These are phyloP conservation scores for Lagenorhynchus albirostris DNA, from an alignment of 2,113 vertebrate species.

Conservation along the genomic window DNA sequence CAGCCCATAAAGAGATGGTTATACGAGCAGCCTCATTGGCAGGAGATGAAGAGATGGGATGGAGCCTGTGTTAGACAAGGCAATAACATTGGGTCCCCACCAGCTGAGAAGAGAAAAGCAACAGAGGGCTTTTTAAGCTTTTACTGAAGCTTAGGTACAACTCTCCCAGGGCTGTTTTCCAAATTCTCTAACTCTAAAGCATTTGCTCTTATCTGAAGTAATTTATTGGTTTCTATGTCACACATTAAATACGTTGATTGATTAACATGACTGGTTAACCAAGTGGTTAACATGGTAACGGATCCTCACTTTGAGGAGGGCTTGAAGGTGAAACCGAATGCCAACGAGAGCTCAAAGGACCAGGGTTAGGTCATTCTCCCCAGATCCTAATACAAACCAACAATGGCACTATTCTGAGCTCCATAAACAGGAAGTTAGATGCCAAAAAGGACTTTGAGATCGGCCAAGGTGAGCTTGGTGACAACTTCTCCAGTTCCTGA, in stretches of 20 bases:
- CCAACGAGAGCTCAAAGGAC: not conserved
- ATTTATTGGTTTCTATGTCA: not conserved
- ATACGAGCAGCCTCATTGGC: not conserved
- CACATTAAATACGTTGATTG: not conserved
- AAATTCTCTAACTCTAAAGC: not conserved
- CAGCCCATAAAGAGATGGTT: not conserved
- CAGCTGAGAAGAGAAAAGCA: not conserved
- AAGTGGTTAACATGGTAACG: not conserved
- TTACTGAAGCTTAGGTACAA: not conserved
- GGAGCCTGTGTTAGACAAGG: not conserved
- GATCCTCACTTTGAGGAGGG: not conserved
- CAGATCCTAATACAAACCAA: not conserved
- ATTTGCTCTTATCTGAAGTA: not conserved
- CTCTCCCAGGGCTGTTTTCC: not conserved
- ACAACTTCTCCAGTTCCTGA: constrained; percentile 87
- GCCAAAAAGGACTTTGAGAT: constrained; percentile 93
- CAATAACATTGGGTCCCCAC: not conserved
- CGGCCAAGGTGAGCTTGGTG: constrained; percentile 92
- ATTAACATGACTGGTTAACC: not conserved
- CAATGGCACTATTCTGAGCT: not conserved
- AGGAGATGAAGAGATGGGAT: not conserved
- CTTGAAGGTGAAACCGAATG: not conserved
- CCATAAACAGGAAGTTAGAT: constrained; percentile 62
- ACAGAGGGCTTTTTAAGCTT: not conserved
- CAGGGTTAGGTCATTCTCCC: not conserved